Conservation (phyloP, 2,888 invertebrate genomes). For the Pyralis farinalis region DNA sequence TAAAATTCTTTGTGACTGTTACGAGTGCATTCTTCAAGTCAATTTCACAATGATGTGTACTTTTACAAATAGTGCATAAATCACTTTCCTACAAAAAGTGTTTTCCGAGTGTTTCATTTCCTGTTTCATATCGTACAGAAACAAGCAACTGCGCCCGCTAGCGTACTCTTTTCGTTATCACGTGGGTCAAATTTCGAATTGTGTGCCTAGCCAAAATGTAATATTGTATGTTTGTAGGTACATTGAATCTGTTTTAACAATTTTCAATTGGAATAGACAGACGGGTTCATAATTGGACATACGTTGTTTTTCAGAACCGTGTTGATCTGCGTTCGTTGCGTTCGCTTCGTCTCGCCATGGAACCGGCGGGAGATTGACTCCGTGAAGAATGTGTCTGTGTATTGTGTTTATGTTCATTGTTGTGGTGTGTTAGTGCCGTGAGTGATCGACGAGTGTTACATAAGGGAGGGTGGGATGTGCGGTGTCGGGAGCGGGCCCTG, state of each 20-base stretch:
- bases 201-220: slow-evolving; percentile 28
- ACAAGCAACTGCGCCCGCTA: slow-evolving; percentile 73
- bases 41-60: slow-evolving; percentile 7
- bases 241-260: slow-evolving; percentile 20
- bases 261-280: slow-evolving; percentile 37
- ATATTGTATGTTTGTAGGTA: slow-evolving; percentile 20
- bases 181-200: slow-evolving; percentile 77
- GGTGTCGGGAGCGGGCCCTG: slow-evolving; percentile 57
- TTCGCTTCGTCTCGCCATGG: slow-evolving; percentile 45
- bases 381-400: slow-evolving; percentile 39
- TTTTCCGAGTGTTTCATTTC: slow-evolving; percentile 69
- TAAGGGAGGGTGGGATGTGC: slow-evolving; percentile 66
- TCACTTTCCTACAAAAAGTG: slow-evolving; percentile 33
- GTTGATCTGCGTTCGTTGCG: slow-evolving; percentile 45
- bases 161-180: slow-evolving; percentile 75
- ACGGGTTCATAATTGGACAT: slow-evolving; percentile 58
- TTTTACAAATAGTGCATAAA: slow-evolving; percentile 9
- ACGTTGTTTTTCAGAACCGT: slow-evolving; percentile 73
- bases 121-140: slow-evolving; percentile 70
- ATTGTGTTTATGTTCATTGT: slow-evolving; percentile 43
- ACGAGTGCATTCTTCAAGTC: slow-evolving; percentile 16
- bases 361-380: slow-evolving; percentile 63
- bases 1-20: slow-evolving; percentile 53
- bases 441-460: slow-evolving; percentile 50
- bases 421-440: slow-evolving; percentile 50